Evolutionary conservation across 92 coral and sea anemone genomes (phyloP).

Genomic region (Hydrozoanthus gracilis): DNA sequence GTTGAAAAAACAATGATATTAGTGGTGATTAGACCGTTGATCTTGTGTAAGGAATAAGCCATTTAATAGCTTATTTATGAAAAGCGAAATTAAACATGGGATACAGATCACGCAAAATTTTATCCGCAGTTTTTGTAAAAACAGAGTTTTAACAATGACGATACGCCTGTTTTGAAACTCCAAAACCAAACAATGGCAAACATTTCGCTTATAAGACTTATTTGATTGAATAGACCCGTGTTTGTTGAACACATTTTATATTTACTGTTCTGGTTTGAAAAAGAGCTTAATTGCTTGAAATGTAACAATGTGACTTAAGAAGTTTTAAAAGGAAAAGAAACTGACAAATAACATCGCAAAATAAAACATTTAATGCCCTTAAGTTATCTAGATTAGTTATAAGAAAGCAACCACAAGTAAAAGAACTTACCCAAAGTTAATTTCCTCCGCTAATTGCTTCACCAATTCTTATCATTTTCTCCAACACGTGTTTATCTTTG

Average conservation of each 20-base stretch:
- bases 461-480: not conserved
- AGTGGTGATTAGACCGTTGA: not conserved
- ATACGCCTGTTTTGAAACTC: not conserved
- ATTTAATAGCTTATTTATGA: not conserved
- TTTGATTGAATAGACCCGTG: not conserved
- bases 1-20: too few species aligned
- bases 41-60: not conserved
- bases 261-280: not conserved
- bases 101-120: not conserved
- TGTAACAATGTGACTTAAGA: not conserved
- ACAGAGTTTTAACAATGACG: not conserved
- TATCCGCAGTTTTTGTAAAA: not conserved
- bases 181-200: not conserved
- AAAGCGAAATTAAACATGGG: not conserved
- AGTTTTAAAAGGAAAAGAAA: not conserved
- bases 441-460: constrained; percentile 18
- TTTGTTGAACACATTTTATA: not conserved
- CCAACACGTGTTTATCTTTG: constrained; percentile 22
- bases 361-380: not conserved
- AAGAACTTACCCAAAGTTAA: not conserved
- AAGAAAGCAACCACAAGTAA: too few species aligned
- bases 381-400: too few species aligned
- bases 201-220: not conserved
- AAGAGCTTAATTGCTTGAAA: not conserved
- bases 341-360: not conserved